Evolutionary conservation across 1,140 invertebrate species (phyloP).

Genomic region (Drosophila trapezifrons): DNA sequence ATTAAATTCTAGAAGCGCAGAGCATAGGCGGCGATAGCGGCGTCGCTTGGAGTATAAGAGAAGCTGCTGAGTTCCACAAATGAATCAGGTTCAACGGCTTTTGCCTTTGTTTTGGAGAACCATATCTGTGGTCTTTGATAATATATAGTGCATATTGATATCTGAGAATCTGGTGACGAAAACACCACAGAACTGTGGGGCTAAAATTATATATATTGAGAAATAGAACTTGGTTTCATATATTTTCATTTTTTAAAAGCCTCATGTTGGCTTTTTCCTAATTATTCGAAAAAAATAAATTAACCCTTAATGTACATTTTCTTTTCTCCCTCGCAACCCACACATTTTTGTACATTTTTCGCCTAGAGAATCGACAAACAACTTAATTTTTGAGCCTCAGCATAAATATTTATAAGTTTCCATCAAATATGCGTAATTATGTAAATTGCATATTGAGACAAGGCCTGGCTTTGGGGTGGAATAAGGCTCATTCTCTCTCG

Average conservation of each 20-base stretch:
- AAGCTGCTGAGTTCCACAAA: not conserved
- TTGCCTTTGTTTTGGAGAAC: not conserved
- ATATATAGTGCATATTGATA: not conserved
- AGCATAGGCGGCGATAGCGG: conserved; percentile 10
- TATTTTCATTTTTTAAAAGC: no score
- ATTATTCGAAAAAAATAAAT: no score
- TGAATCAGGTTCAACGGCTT: conserved; percentile 11
- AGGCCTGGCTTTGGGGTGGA: conserved; percentile 11
- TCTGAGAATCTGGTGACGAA: not conserved
- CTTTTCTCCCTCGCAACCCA: not conserved
- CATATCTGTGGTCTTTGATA: not conserved
- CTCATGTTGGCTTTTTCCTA: no score
- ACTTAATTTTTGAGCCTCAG: conserved; percentile 41
- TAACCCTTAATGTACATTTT: no score
- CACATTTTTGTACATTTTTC: not conserved
- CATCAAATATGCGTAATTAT: conserved; percentile 70
- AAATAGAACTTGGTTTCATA: no score
- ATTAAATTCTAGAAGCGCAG: conserved; percentile 8
- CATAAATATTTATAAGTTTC: conserved; percentile 76
- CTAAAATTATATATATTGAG: not conserved
- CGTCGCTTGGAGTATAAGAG: conserved; percentile 5
- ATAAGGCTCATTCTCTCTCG: conserved; percentile 2
- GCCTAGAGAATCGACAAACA: conserved; percentile 17
- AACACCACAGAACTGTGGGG: not conserved
- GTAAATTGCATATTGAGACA: conserved; percentile 68